Percentiles rank a stretch among this genome's conserved stretches.
Evolutionary conservation across 2,113 vertebrate species (phyloP).

Genomic region (Cygnus atratus): DNA sequence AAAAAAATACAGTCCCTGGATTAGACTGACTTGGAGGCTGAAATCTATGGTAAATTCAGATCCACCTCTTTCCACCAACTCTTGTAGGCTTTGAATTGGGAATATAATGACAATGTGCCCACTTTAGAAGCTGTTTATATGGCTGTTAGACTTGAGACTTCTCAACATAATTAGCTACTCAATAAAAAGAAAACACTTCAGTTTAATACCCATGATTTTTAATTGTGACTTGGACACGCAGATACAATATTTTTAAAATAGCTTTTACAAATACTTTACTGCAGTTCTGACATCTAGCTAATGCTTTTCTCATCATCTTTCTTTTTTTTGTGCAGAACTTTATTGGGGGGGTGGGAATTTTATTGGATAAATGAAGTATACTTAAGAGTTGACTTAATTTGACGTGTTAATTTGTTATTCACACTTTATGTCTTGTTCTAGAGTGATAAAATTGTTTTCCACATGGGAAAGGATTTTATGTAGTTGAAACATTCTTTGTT

Average conservation of each 20-base stretch:
- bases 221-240: background rate
- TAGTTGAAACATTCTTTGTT: conserved; percentile 20
- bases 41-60: background rate
- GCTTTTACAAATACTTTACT: background rate
- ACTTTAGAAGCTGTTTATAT: background rate
- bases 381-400: conserved; percentile 7
- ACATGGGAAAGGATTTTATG: conserved; percentile 23
- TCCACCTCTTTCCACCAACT: background rate
- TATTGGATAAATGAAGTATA: background rate
- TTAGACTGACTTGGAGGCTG: background rate
- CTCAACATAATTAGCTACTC: background rate
- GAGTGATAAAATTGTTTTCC: conserved; percentile 15
- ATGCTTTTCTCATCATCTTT: background rate
- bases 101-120: background rate
- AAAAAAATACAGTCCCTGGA: background rate
- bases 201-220: background rate
- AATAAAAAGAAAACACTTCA: background rate
- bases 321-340: background rate
- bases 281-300: background rate
- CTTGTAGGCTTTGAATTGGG: background rate
- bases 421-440: conserved; percentile 27
- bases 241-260: background rate
- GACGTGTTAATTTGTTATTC: conserved; percentile 28
- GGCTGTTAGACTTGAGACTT: background rate
- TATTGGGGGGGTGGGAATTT: background rate